Evolutionary conservation across 2,113 vertebrate genomes (phyloP).

Genomic region (Gallinago media): DNA sequence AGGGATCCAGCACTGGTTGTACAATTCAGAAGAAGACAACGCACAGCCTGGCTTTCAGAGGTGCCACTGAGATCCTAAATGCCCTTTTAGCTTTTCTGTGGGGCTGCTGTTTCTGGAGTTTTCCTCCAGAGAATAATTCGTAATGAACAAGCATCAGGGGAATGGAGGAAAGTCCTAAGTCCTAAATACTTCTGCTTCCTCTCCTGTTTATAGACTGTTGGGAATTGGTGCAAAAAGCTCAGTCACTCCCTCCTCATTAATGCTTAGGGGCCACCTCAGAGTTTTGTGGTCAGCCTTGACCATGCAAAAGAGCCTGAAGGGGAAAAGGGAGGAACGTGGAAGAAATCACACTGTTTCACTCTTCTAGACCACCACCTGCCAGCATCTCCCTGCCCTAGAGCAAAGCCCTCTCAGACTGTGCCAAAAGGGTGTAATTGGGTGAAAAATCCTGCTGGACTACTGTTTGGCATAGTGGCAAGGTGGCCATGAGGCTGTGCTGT

Average conservation of each 20-base stretch:
- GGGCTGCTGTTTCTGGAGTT: neutral
- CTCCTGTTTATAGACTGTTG: neutral
- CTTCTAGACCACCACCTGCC: neutral
- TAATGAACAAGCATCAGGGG: neutral
- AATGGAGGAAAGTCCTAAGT: neutral
- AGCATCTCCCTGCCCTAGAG: neutral
- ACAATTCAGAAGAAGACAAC: neutral
- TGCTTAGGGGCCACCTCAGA: neutral
- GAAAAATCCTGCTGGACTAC: neutral
- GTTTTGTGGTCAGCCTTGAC: rapidly evolving
- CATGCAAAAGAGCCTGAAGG: neutral
- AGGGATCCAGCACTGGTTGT: neutral
- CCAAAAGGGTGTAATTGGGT: neutral
- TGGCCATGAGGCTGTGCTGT: neutral
- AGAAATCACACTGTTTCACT: neutral
- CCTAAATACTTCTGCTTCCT: neutral
- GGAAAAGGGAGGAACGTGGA: rapidly evolving
- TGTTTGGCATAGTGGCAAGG: neutral
- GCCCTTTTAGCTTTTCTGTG: neutral
- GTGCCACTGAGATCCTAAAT: neutral
- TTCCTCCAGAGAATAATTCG: neutral
- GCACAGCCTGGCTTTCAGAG: neutral
- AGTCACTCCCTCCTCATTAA: neutral
- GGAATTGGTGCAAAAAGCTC: neutral
- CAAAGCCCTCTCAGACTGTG: neutral